Conservation (phyloP, 2,797 vertebrate genomes). For the Picus viridis region DNA sequence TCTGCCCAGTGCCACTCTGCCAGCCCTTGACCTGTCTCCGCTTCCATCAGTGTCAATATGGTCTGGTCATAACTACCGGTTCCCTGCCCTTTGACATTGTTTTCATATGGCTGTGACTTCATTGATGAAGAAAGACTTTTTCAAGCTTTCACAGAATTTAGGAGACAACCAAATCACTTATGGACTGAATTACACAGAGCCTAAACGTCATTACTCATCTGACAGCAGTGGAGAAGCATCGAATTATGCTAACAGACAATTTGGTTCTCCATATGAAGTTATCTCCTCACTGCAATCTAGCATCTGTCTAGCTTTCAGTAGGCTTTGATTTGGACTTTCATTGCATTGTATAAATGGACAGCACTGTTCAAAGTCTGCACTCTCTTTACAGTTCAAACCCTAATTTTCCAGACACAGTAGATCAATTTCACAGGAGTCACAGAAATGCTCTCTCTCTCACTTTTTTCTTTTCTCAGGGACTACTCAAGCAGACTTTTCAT, state of each 20-base stretch:
- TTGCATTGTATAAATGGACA: not conserved
- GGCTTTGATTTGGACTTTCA: not conserved
- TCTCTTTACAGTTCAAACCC: not conserved
- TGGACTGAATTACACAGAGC: not conserved
- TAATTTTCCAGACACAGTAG: not conserved
- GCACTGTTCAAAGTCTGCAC: not conserved
- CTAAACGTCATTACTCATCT: not conserved
- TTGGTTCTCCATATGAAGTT: not conserved
- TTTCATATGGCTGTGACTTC: not conserved
- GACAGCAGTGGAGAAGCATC: not conserved
- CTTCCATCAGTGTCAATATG: not conserved
- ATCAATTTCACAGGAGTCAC: conserved; percentile 1
- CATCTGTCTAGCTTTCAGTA: not conserved
- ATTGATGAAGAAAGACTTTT: not conserved
- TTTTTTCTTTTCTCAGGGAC: not conserved
- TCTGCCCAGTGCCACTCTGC: not conserved
- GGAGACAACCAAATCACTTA: not conserved
- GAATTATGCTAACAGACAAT: not conserved
- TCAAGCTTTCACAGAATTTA: not conserved
- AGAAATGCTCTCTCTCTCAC: not conserved
- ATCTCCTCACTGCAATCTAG: not conserved
- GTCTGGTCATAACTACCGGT: not conserved
- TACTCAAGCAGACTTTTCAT: not conserved
- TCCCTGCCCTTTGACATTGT: not conserved
- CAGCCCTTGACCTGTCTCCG: not conserved